Conservation (phyloP, 1,140 invertebrate species). For the Papilio machaon region DNA sequence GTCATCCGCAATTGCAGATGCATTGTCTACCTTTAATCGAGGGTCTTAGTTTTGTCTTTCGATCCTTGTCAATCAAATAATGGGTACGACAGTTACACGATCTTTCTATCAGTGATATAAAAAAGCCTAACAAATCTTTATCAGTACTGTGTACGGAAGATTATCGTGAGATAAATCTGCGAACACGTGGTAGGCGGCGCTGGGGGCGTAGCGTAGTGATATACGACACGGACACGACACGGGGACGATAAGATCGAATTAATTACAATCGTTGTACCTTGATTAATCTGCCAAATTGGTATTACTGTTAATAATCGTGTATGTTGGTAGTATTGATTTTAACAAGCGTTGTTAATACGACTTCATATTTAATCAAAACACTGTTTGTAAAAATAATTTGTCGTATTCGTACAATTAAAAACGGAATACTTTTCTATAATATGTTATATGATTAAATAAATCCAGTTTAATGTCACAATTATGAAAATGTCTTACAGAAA, state of each 20-base stretch:
- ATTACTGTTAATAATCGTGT: not conserved
- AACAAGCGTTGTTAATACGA: not conserved
- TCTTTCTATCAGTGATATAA: not conserved
- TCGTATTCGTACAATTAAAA: not conserved
- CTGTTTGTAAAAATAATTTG: no score
- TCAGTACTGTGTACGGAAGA: constrained; percentile 23
- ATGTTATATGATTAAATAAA: not conserved
- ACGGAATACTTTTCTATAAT: not conserved
- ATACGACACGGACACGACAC: constrained; percentile 44
- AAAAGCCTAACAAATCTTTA: not conserved
- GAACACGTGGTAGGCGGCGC: constrained; percentile 49
- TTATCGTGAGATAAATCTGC: constrained; percentile 42
- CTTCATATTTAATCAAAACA: no score
- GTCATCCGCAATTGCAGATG: no score
- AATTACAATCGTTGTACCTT: constrained; percentile 43
- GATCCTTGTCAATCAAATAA: not conserved
- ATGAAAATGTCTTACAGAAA: not conserved
- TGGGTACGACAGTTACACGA: not conserved
- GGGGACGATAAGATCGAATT: constrained; percentile 43
- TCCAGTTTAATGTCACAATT: not conserved
- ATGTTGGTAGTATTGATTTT: not conserved
- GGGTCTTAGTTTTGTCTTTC: not conserved
- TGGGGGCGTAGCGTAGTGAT: constrained; percentile 44
- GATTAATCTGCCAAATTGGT: constrained; percentile 11
- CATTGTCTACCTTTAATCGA: no score